Percentiles rank a stretch among this genome's conserved stretches.
Evolutionary conservation across 1,140 invertebrate genomes (phyloP).

Genomic region (Lepidurus packardi): DNA sequence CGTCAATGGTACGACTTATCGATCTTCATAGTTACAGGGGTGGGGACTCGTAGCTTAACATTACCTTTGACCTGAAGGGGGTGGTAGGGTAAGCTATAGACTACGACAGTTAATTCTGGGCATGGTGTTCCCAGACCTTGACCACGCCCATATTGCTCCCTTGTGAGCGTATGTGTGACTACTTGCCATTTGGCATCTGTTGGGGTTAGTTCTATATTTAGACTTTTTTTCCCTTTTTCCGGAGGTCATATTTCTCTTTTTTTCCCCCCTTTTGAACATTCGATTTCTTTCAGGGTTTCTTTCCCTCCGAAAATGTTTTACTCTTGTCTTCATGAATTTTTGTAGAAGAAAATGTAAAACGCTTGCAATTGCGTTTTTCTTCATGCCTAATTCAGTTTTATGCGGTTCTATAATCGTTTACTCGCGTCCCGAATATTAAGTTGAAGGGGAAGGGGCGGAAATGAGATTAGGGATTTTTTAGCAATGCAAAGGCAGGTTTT

Average conservation of each 20-base stretch:
- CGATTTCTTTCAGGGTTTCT: neutral
- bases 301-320: too few species aligned
- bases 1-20: conserved; percentile 8
- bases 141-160: conserved; percentile 1
- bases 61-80: conserved; percentile 8
- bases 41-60: neutral
- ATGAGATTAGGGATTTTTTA: neutral
- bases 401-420: neutral
- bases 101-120: neutral
- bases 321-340: too few species aligned
- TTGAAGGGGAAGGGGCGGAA: neutral
- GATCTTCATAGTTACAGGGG: neutral
- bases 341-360: too few species aligned
- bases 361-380: too few species aligned
- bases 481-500: neutral
- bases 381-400: too few species aligned
- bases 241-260: neutral
- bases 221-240: neutral
- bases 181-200: conserved; percentile 17
- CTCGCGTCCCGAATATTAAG: neutral
- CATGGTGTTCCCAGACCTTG: neutral
- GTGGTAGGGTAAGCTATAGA: neutral
- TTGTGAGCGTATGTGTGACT: conserved; percentile 7
- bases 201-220: neutral
- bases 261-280: neutral